Conservation (phyloP, 23 tunicate genomes). For the Aplidium turbinatum region DNA sequence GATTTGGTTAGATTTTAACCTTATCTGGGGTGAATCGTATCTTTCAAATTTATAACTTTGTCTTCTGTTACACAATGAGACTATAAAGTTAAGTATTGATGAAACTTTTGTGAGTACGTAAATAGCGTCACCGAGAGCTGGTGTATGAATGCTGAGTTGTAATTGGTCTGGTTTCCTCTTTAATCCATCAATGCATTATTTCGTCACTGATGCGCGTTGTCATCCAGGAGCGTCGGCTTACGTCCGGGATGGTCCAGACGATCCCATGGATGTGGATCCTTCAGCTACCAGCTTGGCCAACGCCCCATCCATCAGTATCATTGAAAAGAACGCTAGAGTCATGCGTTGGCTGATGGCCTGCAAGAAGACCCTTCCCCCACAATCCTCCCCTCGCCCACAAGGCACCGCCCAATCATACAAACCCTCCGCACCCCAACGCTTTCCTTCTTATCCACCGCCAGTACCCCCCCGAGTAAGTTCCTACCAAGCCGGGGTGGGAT, state of each 20-base stretch:
- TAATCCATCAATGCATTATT: too few relatives aligned
- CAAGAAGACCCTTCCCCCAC: conserved; percentile 46
- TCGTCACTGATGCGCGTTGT: too few relatives aligned
- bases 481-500: too few relatives aligned
- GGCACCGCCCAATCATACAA: background rate
- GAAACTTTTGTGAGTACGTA: too few relatives aligned
- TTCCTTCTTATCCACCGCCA: conserved; percentile 6
- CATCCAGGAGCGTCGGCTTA: conserved; percentile 92
- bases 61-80: too few relatives aligned
- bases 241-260: conserved; percentile 92
- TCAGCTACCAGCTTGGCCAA: conserved; percentile 45
- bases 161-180: too few relatives aligned
- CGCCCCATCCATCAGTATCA: conserved; percentile 76
- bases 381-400: conserved; percentile 16
- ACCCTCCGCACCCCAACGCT: background rate
- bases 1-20: too few relatives aligned
- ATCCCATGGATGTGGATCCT: conserved; percentile 72
- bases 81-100: too few relatives aligned
- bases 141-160: too few relatives aligned
- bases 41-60: too few relatives aligned
- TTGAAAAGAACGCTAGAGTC: conserved; percentile 90
- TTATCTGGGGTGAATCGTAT: too few relatives aligned
- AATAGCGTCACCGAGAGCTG: too few relatives aligned
- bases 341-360: conserved; percentile 90
- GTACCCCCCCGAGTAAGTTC: conserved; percentile 22